A percentile compares a stretch with the other conserved stretches of the same genome.
phyloP scores from a whole-genome alignment of 2,797 vertebrate genomes.

The Neosilurus hyrtlii region DNA sequence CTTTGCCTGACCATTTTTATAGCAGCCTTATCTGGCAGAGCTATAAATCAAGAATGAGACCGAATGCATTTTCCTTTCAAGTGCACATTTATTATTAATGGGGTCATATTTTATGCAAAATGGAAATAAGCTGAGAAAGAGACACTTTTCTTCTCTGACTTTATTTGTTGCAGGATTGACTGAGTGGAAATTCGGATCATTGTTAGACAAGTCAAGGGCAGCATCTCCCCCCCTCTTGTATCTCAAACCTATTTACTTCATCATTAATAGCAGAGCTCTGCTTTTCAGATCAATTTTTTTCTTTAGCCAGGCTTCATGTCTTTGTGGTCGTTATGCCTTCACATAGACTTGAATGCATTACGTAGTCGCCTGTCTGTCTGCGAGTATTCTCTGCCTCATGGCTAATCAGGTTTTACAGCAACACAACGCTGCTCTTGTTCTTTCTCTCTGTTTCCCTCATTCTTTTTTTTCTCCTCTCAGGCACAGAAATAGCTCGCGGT shows the following conservation, averaged over 20 bases:
- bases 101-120: constrained; percentile 51
- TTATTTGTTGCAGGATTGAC: constrained; percentile 39
- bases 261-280: background rate
- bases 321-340: constrained; percentile 2
- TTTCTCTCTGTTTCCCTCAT: background rate
- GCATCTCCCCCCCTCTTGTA: background rate
- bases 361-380: constrained; percentile 25
- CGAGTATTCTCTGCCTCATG: constrained; percentile 13
- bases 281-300: background rate
- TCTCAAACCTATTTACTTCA: background rate
- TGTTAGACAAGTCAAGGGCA: background rate
- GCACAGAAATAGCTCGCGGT: constrained; percentile 32
- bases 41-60: constrained; percentile 58
- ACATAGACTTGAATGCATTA: constrained; percentile 26
- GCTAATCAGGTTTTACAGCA: constrained; percentile 40
- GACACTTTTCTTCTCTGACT: constrained; percentile 31
- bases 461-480: constrained; percentile 9
- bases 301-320: background rate
- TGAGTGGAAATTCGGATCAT: background rate
- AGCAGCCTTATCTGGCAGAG: constrained; percentile 45
- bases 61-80: constrained; percentile 55
- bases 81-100: constrained; percentile 57
- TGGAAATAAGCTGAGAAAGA: constrained; percentile 53
- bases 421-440: background rate
- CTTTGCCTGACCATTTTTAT: constrained; percentile 38